Evolutionary conservation across 2,113 vertebrate species (phyloP), one percentile per base, ranked within the genome.

Genomic region (Jacana jacana): DNA sequence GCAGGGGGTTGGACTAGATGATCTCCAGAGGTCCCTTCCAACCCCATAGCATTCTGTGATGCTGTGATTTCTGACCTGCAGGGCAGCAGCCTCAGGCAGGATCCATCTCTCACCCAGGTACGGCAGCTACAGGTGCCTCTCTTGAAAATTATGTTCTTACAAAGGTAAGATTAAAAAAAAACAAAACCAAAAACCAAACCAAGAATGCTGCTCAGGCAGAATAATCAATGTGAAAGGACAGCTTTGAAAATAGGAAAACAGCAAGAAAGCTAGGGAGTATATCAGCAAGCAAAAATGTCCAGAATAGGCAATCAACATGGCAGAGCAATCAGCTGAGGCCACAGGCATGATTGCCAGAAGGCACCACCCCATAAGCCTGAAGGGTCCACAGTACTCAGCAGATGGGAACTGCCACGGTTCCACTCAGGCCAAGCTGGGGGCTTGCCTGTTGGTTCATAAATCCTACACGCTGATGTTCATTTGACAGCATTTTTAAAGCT

Each of bases 91-190:
- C 48, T 68, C 78, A 46, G 24, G 37, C 27, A 55, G 61, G 24
- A 63, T 33, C 30, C 37, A 25, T 30, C 20, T 54, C 28, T 22
- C 42, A 40, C 33, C 20, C 30, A 64, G 39, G 42, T 13, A n/a
- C 0, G 1, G 17, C 68, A 91, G 48, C 54, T 35, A 24, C 1
- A 0, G 28, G 16, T n/a, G 37, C 6, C 3, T 85, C 61, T 66
- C 35, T 39, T 69, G 60, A 54, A 88, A 86, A 44, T 13, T 0
- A 14, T 25, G 27, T 63, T 52, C 49, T 46, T 44, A 58, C 44
- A 86, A 78, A 37, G 16, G 15, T 33, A 25, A 82, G 39, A 60
- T 19, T 11, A 28, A 60, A 83, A 82, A 88, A 19, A 17, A n/a
- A n/a, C n/a, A 31, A 54, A 46, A 20, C 17, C 46, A 30, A 30